Percentiles rank a stretch among this genome's conserved stretches.
phyloP scores from a whole-genome alignment of 2,113 vertebrate genomes.

The Vulpes vulpes region DNA sequence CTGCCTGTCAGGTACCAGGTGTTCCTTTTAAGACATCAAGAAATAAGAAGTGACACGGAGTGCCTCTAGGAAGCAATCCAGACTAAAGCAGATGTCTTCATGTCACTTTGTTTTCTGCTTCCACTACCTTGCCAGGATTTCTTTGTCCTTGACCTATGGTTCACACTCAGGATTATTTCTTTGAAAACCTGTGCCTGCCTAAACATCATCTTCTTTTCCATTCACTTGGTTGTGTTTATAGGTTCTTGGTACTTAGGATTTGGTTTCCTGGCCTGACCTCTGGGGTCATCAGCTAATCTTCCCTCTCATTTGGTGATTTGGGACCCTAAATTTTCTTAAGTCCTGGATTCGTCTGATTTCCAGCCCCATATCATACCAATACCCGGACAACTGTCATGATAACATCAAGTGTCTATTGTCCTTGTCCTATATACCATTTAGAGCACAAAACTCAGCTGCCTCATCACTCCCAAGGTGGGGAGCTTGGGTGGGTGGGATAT shows the following conservation, averaged over 20 bases:
- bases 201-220: not conserved
- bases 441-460: not conserved
- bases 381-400: not conserved
- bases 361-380: not conserved
- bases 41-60: not conserved
- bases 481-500: not conserved
- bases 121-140: not conserved
- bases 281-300: not conserved
- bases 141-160: not conserved
- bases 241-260: not conserved
- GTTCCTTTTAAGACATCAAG: not conserved
- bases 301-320: not conserved
- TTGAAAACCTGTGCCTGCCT: not conserved
- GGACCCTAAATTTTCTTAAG: not conserved
- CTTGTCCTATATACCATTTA: not conserved
- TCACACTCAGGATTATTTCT: not conserved
- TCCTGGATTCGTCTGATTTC: not conserved
- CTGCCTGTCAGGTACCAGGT: not conserved
- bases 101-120: not conserved
- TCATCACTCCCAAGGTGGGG: too few species aligned
- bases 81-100: too few species aligned
- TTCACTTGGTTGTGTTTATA: not conserved
- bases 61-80: not conserved
- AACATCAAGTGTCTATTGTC: not conserved
- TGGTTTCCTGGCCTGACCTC: not conserved